Conservation (phyloP, 1,140 invertebrate species). For the Venustaconcha ellipsiformis region DNA sequence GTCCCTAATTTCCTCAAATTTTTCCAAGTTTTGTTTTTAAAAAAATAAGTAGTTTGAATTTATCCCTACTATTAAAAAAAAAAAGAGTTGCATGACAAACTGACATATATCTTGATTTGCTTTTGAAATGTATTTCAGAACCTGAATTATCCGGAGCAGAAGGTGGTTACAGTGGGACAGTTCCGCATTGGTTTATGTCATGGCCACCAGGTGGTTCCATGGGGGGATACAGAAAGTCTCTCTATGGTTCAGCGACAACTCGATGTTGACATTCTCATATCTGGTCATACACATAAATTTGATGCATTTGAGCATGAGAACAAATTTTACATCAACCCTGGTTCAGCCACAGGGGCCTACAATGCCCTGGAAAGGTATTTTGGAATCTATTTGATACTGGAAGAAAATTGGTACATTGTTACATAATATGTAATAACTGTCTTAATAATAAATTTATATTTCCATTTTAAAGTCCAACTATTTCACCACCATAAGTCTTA, state of each 20-base stretch:
- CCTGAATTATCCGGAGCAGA: slow-evolving; percentile 97
- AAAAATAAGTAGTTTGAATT: no score
- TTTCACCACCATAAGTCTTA: no score
- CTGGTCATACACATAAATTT: slow-evolving; percentile 99
- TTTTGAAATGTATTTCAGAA: slow-evolving; percentile 75
- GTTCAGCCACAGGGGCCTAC: slow-evolving; percentile 98
- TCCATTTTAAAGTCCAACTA: no score
- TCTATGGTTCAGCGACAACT: slow-evolving; percentile 95
- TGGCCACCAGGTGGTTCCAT: slow-evolving; percentile 96
- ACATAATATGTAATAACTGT: not conserved
- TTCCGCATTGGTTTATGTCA: slow-evolving; percentile 98
- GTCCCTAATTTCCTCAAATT: no score
- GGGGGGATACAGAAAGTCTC: slow-evolving; percentile 94
- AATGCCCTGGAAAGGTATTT: slow-evolving; percentile 87
- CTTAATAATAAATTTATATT: not conserved
- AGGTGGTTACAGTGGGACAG: slow-evolving; percentile 98
- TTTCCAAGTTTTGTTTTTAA: no score
- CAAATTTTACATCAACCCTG: slow-evolving; percentile 99
- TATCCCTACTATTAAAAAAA: no score
- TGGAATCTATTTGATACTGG: not conserved
- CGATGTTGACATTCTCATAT: slow-evolving; percentile 98
- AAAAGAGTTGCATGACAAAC: no score
- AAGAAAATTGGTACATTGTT: not conserved
- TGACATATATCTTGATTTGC: no score
- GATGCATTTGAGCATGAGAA: slow-evolving; percentile 99